Conservation (phyloP, 2,888 invertebrate genomes). For the Brachyptera putata region DNA sequence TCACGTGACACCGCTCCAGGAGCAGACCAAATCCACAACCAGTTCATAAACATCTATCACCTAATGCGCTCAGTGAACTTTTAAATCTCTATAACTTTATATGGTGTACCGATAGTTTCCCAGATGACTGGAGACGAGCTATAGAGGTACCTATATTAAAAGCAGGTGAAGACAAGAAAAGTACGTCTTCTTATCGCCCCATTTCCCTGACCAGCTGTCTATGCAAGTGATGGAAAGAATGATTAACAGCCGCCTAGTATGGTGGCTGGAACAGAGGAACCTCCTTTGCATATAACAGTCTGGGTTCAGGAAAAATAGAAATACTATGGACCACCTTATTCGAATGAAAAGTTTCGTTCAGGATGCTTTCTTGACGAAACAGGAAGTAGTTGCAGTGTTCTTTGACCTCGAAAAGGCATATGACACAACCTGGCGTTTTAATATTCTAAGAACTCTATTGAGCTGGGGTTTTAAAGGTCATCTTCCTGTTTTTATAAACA, state of each 20-base stretch:
- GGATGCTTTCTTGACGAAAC: too few species aligned
- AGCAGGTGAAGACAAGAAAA: not conserved
- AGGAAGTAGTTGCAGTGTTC: constrained; percentile 33
- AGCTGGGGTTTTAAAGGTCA: too few species aligned
- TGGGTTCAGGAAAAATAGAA: not conserved
- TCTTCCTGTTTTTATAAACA: constrained; percentile 25
- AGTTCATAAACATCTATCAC: too few species aligned
- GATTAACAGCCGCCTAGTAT: constrained; percentile 34
- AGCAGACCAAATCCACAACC: too few species aligned
- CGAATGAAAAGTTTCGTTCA: too few species aligned
- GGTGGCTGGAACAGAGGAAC: constrained; percentile 31
- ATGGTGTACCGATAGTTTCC: constrained; percentile 13
- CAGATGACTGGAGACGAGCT: constrained; percentile 11
- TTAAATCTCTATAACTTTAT: too few species aligned
- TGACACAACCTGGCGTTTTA: constrained; percentile 24
- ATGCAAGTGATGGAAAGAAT: constrained; percentile 26
- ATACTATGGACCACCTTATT: constrained; percentile 16
- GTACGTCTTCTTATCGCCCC: constrained; percentile 32
- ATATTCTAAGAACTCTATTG: constrained; percentile 27
- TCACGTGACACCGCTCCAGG: too few species aligned
- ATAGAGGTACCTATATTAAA: constrained; percentile 4
- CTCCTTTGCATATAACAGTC: constrained; percentile 28
- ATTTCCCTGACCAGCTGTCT: constrained; percentile 37
- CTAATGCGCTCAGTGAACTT: too few species aligned
- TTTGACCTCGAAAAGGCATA: too few species aligned